Percentiles rank a stretch among this genome's conserved stretches.
These are phyloP conservation scores for Macrosoma leucophasiata DNA, from an alignment of 2,888 invertebrate genomes.

Conservation along the genomic window DNA sequence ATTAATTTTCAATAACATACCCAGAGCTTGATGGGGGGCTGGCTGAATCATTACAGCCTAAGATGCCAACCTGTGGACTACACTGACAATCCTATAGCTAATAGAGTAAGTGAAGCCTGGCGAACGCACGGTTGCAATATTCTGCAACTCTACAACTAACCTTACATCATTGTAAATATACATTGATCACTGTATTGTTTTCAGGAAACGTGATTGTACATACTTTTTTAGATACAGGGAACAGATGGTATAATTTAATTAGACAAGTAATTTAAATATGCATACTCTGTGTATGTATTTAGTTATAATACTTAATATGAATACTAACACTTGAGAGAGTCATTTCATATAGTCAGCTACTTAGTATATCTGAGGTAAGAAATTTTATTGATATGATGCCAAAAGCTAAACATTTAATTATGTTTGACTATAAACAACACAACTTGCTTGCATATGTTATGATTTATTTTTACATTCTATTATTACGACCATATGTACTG, in stretches of 20 bases:
- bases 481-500: too few species aligned
- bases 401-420: too few species aligned
- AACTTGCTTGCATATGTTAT: too few species aligned
- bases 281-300: background rate
- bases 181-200: constrained; percentile 41
- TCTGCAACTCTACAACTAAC: constrained; percentile 47
- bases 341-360: too few species aligned
- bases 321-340: too few species aligned
- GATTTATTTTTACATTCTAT: too few species aligned
- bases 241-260: constrained; percentile 18
- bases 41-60: constrained; percentile 92
- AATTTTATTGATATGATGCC: too few species aligned
- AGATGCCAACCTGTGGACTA: constrained; percentile 95
- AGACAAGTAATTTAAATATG: constrained; percentile 5
- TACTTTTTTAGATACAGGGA: constrained; percentile 28
- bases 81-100: constrained; percentile 84
- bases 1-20: constrained; percentile 52
- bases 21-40: constrained; percentile 91
- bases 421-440: too few species aligned
- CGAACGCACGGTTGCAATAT: constrained; percentile 32
- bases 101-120: constrained; percentile 82
- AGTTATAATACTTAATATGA: constrained; percentile 6
- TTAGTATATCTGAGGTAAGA: too few species aligned
- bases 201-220: constrained; percentile 44
- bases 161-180: constrained; percentile 60